Conservation (phyloP, 23 tunicate genomes). For the Botrylloides violaceus region DNA sequence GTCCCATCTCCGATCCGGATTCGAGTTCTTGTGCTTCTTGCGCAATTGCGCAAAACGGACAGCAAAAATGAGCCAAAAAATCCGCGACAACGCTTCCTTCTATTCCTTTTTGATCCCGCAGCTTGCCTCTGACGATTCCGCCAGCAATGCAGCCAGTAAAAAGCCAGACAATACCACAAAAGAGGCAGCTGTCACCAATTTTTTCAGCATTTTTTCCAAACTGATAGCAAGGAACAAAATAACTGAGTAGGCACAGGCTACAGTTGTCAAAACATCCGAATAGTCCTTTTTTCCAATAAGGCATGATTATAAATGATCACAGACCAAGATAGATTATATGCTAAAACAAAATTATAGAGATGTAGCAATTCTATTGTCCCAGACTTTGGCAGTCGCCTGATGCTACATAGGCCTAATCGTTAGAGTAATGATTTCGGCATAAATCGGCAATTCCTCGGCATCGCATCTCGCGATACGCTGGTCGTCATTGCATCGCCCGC, state of each 20-base stretch:
- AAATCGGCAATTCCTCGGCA: too few relatives aligned
- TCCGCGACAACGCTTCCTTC: constrained; percentile 31
- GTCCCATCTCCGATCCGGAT: not conserved
- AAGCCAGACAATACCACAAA: constrained; percentile 44
- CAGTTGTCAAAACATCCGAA: constrained; percentile 47
- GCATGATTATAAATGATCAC: too few relatives aligned
- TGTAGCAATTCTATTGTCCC: too few relatives aligned
- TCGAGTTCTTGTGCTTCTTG: constrained; percentile 54
- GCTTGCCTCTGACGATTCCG: constrained; percentile 33
- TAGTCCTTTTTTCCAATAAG: constrained; percentile 25
- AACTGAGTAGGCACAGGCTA: constrained; percentile 36
- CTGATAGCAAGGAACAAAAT: constrained; percentile 45
- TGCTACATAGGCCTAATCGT: too few relatives aligned
- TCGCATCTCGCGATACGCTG: too few relatives aligned
- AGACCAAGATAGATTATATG: too few relatives aligned
- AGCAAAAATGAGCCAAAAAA: constrained; percentile 29
- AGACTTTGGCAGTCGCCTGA: too few relatives aligned
- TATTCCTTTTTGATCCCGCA: constrained; percentile 40
- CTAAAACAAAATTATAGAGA: too few relatives aligned
- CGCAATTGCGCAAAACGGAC: constrained; percentile 52
- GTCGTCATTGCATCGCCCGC: too few relatives aligned
- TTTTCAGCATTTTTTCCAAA: constrained; percentile 51
- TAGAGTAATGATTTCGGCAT: too few relatives aligned
- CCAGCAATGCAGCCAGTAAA: constrained; percentile 53
- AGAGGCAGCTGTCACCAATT: constrained; percentile 38